Base-by-base conservation (phyloP, 2,797 vertebrate species). In the Tarsius wallacei region DNA sequence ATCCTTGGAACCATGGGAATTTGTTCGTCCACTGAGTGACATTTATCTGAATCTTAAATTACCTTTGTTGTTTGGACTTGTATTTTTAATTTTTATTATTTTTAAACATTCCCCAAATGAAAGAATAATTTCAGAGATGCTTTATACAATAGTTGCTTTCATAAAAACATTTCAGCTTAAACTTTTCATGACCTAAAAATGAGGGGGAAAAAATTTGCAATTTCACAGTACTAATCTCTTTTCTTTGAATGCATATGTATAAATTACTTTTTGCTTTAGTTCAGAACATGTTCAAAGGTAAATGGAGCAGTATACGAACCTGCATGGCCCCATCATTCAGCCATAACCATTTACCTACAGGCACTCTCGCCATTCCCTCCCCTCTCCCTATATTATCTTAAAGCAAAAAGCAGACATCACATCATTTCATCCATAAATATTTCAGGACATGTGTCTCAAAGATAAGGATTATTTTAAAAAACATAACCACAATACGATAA, bases 91-190 rank as follows among this genome's bases (percentile, higher is more conserved):
- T 83, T 87, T 74, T 92, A 84, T 93, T 81, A 53, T 63, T 94
- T 91, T 91, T 61, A 81, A 77, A 55, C 53, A n/a, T 66, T 73
- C 70, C 71, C 77, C 86, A 94, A 87, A 85, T 71, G n/a, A 94
- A 76, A 90, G 47, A 92, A 76, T 71, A 53, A 90, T 76, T 93
- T 96, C 76, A 80, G 66, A 81, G 53, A 80, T 87, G 59, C 16
- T 94, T 93, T 81, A 80, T 78, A 83, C 16, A 80, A 86, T 80
- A 87, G 61, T 22, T 93, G 53, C 17, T 66, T 90, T 94, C 59
- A 87, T 55, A 70, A 93, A 81, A 70, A 33, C 4, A 68, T 73
- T 87, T 86, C 22, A 80, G 2, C 64, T 71, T 80, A 85, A 96
- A 55, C 22, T 91, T 90, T 94, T 73, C 26, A 19, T 21, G 64